These are phyloP conservation scores for Meloe dianella DNA, from an alignment of 2,888 invertebrate genomes.

Conservation along the genomic window DNA sequence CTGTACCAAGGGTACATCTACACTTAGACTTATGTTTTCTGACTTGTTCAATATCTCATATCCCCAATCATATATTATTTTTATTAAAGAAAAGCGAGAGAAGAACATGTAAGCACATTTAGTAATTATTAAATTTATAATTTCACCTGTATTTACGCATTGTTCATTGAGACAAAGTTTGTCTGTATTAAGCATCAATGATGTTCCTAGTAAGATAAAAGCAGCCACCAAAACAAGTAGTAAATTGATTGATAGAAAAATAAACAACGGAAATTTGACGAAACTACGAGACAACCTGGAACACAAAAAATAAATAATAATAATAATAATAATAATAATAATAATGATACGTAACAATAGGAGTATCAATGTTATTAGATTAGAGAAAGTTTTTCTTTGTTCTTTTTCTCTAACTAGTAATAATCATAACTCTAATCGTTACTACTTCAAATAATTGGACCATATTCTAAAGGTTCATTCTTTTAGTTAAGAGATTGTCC, in stretches of 20 bases:
- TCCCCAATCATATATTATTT: too few relatives aligned
- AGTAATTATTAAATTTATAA: constrained; percentile 37
- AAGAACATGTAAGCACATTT: too few relatives aligned
- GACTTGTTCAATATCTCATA: too few relatives aligned
- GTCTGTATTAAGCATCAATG: constrained; percentile 59
- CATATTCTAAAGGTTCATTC: constrained; percentile 19
- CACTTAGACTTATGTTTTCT: too few relatives aligned
- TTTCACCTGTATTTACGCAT: constrained; percentile 68
- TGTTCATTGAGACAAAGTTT: constrained; percentile 66
- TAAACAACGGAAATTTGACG: constrained; percentile 40
- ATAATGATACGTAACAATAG: background rate
- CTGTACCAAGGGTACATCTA: too few relatives aligned
- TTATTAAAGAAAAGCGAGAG: too few relatives aligned
- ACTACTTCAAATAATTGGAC: constrained; percentile 30
- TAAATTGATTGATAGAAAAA: constrained; percentile 56
- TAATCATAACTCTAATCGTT: constrained; percentile 26
- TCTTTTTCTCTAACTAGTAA: constrained; percentile 16
- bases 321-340: background rate
- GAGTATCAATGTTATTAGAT: constrained; percentile 5
- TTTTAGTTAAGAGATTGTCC: constrained; percentile 17
- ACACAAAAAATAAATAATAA: constrained; percentile 29
- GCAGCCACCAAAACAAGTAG: constrained; percentile 62
- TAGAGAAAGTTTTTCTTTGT: background rate
- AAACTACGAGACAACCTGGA: constrained; percentile 41
- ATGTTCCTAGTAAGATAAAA: constrained; percentile 61